Evolutionary conservation across 2,113 vertebrate genomes (phyloP), one percentile per base, ranked within the genome.

Genomic region (Rhineura floridana): DNA sequence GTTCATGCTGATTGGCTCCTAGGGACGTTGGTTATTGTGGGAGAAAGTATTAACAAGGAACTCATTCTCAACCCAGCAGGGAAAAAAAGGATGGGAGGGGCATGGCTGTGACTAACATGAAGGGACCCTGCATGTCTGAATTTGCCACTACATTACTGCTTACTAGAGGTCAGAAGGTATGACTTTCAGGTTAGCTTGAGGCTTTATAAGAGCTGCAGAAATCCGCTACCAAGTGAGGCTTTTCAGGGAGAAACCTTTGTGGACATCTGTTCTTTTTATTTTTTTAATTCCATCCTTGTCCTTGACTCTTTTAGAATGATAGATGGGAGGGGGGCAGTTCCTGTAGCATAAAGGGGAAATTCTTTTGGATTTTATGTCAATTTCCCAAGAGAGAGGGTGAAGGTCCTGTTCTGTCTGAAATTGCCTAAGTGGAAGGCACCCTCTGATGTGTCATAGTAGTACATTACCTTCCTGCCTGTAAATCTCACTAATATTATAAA

Each of bases 401-500:
- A 55, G 62, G 55, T 42, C 55, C 79, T 39, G 28, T 55, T 13
- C 42, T 33, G 3, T 77, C 59, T 42, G 36, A 77, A 88, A 77
- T 42, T 77, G 19, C 59, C 36, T 28, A 48, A 77, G 72, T 69
- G 46, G 33, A 83, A 2, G 25, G 13, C 59, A 25, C 55, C 62
- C 70, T 65, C 70, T 76, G 11, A 75, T 52, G 44, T 48, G 87
- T 59, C 55, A 6, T 42, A 65, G 80, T 48, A 88, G 36, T 44
- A 55, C 48, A 33, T 83, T 83, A 77, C 72, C 33, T 88, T 82
- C 62, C 62, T 62, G 72, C 73, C 17, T 76, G 72, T 67, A 88
- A 67, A 83, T 83, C 81, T 77, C 17, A 65, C 63, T 84, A 83
- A 78, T 88, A 83, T 84, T 78, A 77, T 88, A 69, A 83, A 83